Percentiles rank a stretch among this genome's conserved stretches.
Conservation (phyloP, 2,797 vertebrate genomes). For the Pangasius djambal region DNA sequence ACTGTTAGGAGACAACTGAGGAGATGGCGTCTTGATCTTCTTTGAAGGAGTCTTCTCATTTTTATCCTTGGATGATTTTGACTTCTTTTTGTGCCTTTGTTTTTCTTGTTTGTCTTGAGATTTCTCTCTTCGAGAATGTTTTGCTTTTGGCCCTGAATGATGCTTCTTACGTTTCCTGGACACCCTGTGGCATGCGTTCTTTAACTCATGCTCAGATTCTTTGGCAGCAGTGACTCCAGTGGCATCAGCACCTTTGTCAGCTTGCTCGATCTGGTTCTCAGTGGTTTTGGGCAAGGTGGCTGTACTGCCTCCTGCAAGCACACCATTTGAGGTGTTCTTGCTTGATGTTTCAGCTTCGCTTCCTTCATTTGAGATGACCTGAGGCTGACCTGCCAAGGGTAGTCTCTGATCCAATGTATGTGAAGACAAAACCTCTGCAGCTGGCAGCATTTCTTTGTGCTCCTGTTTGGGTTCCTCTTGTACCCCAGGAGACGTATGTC, state of each 20-base stretch:
- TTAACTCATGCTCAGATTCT: constrained; percentile 37
- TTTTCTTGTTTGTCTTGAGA: constrained; percentile 47
- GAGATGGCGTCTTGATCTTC: constrained; percentile 40
- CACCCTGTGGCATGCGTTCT: constrained; percentile 49
- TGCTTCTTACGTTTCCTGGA: constrained; percentile 80
- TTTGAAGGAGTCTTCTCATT: constrained; percentile 56
- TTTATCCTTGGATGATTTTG: constrained; percentile 60
- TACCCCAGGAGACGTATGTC: constrained; percentile 68
- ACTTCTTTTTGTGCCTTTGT: constrained; percentile 53
- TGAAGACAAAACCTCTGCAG: background rate
- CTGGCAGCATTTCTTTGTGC: constrained; percentile 32
- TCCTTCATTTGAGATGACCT: background rate
- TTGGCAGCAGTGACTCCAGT: background rate
- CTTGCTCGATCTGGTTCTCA: background rate
- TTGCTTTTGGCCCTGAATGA: constrained; percentile 63
- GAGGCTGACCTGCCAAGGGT: background rate
- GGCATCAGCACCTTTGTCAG: background rate
- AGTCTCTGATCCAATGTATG: background rate
- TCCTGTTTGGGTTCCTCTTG: constrained; percentile 49
- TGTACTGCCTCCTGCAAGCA: background rate
- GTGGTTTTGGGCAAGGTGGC: background rate
- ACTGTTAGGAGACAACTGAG: constrained; percentile 74
- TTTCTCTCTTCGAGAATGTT: constrained; percentile 60
- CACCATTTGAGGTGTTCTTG: background rate
- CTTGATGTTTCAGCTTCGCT: constrained; percentile 15